These are phyloP conservation scores for Cinara cedri DNA, from an alignment of 2,888 invertebrate genomes.

Conservation along the genomic window DNA sequence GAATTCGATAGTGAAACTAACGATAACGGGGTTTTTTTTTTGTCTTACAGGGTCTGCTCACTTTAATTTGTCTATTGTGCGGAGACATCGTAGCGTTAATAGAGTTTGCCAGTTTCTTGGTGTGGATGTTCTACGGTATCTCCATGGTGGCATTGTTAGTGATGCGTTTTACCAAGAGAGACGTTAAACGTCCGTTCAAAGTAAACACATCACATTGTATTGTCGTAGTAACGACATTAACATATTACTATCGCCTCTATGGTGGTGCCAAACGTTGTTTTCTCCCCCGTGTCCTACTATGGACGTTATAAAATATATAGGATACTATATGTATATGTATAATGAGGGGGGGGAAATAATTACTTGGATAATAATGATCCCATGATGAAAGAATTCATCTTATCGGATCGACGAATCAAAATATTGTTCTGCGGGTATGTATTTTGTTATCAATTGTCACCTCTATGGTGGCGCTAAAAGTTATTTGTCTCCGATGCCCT, in stretches of 20 bases:
- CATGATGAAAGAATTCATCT: constrained; percentile 49
- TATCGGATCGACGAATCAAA: not conserved
- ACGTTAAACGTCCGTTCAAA: constrained; percentile 75
- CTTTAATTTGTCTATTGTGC: constrained; percentile 73
- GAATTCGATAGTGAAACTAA: too few relatives aligned
- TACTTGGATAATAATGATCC: too few relatives aligned
- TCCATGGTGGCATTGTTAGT: constrained; percentile 81
- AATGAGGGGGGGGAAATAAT: constrained; percentile 5
- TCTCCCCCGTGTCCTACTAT: constrained; percentile 20
- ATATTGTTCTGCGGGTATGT: not conserved
- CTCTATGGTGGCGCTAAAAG: constrained; percentile 34
- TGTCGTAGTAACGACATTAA: constrained; percentile 44
- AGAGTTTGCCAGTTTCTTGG: constrained; percentile 84
- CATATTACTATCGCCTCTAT: constrained; percentile 31
- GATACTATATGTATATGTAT: not conserved
- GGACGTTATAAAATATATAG: constrained; percentile 26
- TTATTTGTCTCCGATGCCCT: constrained; percentile 18
- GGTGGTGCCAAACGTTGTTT: constrained; percentile 23
- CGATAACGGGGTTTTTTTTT: constrained; percentile 1
- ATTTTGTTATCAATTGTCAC: constrained; percentile 26
- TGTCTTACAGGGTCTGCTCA: constrained; percentile 70
- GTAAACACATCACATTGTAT: constrained; percentile 62
- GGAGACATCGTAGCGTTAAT: constrained; percentile 80
- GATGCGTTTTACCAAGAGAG: constrained; percentile 73
- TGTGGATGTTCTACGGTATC: constrained; percentile 85